These are phyloP conservation scores for Ophion obscuratus DNA, from an alignment of 2,888 invertebrate species.

Conservation along the genomic window DNA sequence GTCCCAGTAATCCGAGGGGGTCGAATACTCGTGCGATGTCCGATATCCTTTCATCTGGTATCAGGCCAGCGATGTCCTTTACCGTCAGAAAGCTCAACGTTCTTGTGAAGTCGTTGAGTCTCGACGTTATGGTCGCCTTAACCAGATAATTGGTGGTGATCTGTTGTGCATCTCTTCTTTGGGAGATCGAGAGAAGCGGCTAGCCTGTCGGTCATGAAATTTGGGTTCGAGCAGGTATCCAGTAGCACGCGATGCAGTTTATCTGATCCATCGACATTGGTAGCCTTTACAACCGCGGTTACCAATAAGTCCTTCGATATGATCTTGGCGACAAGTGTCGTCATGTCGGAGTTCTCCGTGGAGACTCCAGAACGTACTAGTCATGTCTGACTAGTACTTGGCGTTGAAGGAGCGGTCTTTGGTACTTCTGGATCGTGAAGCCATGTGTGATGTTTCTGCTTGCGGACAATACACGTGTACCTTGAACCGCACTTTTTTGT, in stretches of 20 bases:
- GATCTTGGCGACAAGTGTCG: constrained; percentile 25
- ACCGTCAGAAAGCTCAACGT: constrained; percentile 38
- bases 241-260: not conserved
- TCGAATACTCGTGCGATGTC: constrained; percentile 33
- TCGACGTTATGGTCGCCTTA: constrained; percentile 17
- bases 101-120: constrained; percentile 27
- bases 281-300: constrained; percentile 7
- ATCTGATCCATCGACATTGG: not conserved
- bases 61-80: constrained; percentile 29
- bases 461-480: not conserved
- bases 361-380: too few species aligned
- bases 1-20: constrained; percentile 46
- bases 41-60: constrained; percentile 53
- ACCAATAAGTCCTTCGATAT: constrained; percentile 26
- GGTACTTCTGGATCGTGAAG: constrained; percentile 20
- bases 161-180: not conserved
- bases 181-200: constrained; percentile 25
- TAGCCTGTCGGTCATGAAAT: constrained; percentile 42
- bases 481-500: constrained; percentile 16
- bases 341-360: too few species aligned
- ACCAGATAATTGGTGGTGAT: constrained; percentile 19
- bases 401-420: not conserved
- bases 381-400: too few species aligned
- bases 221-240: constrained; percentile 38
- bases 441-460: constrained; percentile 31